A percentile compares a stretch with the other conserved stretches of the same genome.
Conservation (phyloP, 2,888 invertebrate genomes). For the Trissolcus brochymenae region DNA sequence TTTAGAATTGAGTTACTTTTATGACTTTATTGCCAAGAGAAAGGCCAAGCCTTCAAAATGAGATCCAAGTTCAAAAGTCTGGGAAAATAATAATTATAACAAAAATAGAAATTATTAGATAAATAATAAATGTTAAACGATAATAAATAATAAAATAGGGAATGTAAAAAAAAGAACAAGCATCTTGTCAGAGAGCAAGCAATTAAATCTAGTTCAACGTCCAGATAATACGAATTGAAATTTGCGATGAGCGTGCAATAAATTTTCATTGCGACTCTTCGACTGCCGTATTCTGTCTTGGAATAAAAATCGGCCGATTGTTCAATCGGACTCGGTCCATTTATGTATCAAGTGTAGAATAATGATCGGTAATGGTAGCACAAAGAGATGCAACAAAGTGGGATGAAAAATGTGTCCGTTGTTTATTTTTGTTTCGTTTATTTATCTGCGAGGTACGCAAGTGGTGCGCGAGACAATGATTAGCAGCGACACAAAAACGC, state of each 20-base stretch:
- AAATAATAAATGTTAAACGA: too few species aligned
- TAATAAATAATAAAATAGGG: too few species aligned
- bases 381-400: slow-evolving; percentile 41
- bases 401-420: slow-evolving; percentile 34
- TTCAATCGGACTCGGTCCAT: slow-evolving; percentile 24
- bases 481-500: slow-evolving; percentile 45
- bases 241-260: slow-evolving; percentile 12
- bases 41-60: slow-evolving; percentile 12
- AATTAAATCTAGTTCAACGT: slow-evolving; percentile 3
- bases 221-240: slow-evolving; percentile 2
- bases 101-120: too few species aligned
- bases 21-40: slow-evolving; percentile 30
- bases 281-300: slow-evolving; percentile 1
- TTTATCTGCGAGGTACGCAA: slow-evolving; percentile 44
- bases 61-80: too few species aligned
- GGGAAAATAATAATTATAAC: too few species aligned
- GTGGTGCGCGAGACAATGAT: slow-evolving; percentile 55
- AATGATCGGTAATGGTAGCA: slow-evolving; percentile 38
- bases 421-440: slow-evolving; percentile 28
- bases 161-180: too few species aligned
- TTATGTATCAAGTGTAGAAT: slow-evolving; percentile 43
- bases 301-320: slow-evolving; percentile 24
- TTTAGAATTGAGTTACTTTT: slow-evolving; percentile 43
- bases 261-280: slow-evolving; percentile 3
- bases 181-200: neutral